Evolutionary conservation across 2,797 vertebrate genomes (phyloP).

Genomic region (Sparidentex hasta): DNA sequence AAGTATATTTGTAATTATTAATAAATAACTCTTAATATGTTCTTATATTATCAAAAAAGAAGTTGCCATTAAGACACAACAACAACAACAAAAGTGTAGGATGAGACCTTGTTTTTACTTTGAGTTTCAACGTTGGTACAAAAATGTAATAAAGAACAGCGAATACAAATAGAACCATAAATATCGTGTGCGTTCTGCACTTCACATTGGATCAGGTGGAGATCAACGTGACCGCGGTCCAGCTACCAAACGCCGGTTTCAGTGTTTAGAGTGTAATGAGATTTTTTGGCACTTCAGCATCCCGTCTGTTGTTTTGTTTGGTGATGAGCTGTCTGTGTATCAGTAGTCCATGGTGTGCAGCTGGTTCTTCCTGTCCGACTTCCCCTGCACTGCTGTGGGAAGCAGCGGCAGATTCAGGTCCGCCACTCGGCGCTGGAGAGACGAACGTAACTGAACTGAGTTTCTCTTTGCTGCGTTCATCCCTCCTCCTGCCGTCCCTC

Average conservation of each 20-base stretch:
- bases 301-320: slow-evolving; percentile 9
- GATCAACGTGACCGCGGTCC: neutral
- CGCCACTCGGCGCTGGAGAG: slow-evolving; percentile 73
- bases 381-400: slow-evolving; percentile 81
- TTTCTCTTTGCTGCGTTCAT: slow-evolving; percentile 82
- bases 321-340: slow-evolving; percentile 42
- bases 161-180: slow-evolving; percentile 39
- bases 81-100: neutral
- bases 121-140: slow-evolving; percentile 47
- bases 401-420: slow-evolving; percentile 88
- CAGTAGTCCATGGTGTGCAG: slow-evolving; percentile 86
- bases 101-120: slow-evolving; percentile 46
- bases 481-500: slow-evolving; percentile 55
- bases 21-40: neutral
- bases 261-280: neutral
- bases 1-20: neutral
- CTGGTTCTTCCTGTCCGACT: slow-evolving; percentile 81
- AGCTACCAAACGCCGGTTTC: neutral
- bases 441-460: slow-evolving; percentile 81
- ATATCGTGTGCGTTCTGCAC: slow-evolving; percentile 24
- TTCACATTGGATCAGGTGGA: slow-evolving; percentile 41
- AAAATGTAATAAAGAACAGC: slow-evolving; percentile 49
- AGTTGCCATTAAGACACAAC: neutral
- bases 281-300: slow-evolving; percentile 71
- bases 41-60: neutral